Base-by-base conservation (phyloP, 2,113 vertebrate species). In the Macrotus californicus region DNA sequence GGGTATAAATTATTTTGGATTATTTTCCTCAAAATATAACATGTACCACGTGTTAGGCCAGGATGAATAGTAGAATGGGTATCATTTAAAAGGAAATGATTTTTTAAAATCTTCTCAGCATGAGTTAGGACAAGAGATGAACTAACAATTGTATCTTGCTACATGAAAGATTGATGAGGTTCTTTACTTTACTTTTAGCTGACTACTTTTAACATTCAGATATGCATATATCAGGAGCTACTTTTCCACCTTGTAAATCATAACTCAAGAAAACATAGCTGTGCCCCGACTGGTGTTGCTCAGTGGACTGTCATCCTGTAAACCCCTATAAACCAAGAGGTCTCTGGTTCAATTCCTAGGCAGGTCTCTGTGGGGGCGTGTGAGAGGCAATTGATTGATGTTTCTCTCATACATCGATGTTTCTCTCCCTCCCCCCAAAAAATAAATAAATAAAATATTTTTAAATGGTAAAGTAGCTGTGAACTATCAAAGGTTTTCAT, bases 21-120 rank as follows among this genome's bases (percentile, higher is more conserved):
- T 88, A 50, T 83, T 92, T 89, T 89, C 64, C 64, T 93, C 36
- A 72, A 79, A 93, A 72, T 7, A 72, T 46, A 77, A 79, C 70
- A 50, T 36, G 16, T 52, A 52, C 41, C 50, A 93, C n/a, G 21
- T 64, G 2, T 64, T 54, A 93, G 14, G 79, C 13, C 61, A 64
- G 34, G 31, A 93, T 50, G 29, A 72, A 85, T 64, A 61, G 16
- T 15, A 79, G 52, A 85, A 89, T 66, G 61, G 29, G 43, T 79
- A 79, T 26, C 93, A 70, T 61, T 89, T 85, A 43, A 88, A 88
- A 88, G 52, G 8, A 84, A 92, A 77, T 18, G 4, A 52, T 52
- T 92, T 82, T 92, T 43, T 54, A 70, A 72, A 90, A 75, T 6
- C 46, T 79, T 66, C 70, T 34, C 18, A 83, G 48, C 52, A 61